Base-by-base conservation (phyloP, 2,113 vertebrate genomes). In the Megatriorchis doriae region DNA sequence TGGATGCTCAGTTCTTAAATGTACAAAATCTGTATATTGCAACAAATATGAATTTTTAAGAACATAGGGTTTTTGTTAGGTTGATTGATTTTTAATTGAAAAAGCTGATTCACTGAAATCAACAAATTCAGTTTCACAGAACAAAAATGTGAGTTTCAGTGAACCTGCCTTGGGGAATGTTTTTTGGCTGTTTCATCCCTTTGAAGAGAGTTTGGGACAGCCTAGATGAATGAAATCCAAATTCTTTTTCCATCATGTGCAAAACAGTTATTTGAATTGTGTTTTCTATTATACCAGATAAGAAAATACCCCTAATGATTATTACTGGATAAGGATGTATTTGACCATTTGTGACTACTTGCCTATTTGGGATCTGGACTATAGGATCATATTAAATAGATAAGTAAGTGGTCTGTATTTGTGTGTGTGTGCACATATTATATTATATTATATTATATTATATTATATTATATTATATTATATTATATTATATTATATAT, bases 51-150 rank as follows among this genome's bases (percentile, higher is more conserved):
- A 43, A 15, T 59, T 91, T 82, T 71, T 47, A 52, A 71, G 8
- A 88, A 31, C 5, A 10, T 2, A 26, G 4, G 0, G 40, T 43
- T 45, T 58, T 63, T 61, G 1, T 1, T 34, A 70, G 3, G 0
- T 66, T 52, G 2, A 2, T 29, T 42, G 18, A 45, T 47, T 72
- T 94, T 88, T 79, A 56, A 25, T 17, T 81, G 21, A 74, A 86
- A 80, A 53, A 56, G 1, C 10, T 58, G 16, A n/a, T 58, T 80
- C 5, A 62, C 10, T 81, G 25, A 89, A 95, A 23, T 1, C 0
- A 86, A 66, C 0, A n/a, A 75, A 52, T 36, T 43, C 29, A 43
- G 9, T 65, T 71, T 85, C 34, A 85, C 4, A 16, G 23, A 38
- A 79, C 31, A 48, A 53, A 50, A 15, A 23, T 5, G 3, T 45